phyloP scores from a whole-genome alignment of 2,888 invertebrate species.

The Tupiocoris notatus region DNA sequence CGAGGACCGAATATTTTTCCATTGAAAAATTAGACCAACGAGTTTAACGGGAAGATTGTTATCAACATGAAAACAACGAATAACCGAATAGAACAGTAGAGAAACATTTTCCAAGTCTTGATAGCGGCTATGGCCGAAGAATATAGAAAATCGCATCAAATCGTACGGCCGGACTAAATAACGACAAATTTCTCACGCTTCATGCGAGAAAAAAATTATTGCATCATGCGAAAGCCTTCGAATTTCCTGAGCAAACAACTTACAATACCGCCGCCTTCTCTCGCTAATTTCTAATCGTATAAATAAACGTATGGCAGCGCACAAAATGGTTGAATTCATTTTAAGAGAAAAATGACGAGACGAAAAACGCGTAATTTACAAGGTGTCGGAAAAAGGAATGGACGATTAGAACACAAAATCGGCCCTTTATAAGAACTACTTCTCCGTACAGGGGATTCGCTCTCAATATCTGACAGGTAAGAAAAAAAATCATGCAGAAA shows the following conservation, averaged over 20 bases:
- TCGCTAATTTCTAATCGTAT: not conserved
- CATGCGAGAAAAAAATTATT: not conserved
- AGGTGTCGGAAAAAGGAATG: too few species aligned
- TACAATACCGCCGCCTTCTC: not conserved
- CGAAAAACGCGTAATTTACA: not conserved
- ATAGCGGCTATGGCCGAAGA: too few species aligned
- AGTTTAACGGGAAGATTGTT: too few species aligned
- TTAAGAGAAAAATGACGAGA: not conserved
- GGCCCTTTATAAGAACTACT: not conserved
- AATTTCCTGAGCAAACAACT: not conserved
- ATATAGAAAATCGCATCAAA: too few species aligned
- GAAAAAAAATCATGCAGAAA: not conserved
- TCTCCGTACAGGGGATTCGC: not conserved
- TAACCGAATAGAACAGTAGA: too few species aligned
- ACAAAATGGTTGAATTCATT: not conserved
- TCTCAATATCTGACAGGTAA: not conserved
- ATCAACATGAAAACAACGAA: too few species aligned
- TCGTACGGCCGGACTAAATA: too few species aligned
- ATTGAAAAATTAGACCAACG: too few species aligned
- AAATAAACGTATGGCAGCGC: not conserved
- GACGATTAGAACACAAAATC: not conserved
- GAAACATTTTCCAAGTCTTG: too few species aligned
- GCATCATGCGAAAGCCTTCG: not conserved
- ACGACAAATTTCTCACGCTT: too few species aligned
- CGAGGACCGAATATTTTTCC: too few species aligned